Base-by-base conservation (phyloP, 2,797 vertebrate genomes). In the Schizopygopsis malacanthus region DNA sequence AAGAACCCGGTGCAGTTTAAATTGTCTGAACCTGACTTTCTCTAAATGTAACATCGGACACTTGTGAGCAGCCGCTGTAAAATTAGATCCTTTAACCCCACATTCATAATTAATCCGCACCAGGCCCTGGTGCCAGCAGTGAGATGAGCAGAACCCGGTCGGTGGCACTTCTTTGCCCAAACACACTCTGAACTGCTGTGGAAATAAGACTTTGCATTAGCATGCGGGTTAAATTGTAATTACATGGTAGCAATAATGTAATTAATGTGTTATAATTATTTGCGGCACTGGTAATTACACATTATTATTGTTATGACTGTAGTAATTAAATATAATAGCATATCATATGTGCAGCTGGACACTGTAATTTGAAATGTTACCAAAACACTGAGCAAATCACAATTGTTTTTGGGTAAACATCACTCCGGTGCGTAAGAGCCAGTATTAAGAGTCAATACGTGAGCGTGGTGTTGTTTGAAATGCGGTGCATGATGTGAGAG, bases 41-140 rank as follows among this genome's bases (percentile, higher is more conserved):
- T 88, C 73, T 70, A 81, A 87, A 82, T 84, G 63, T 61, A 59
- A 61, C 81, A 47, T 87, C 69, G 79, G 70, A 81, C 67, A 82
- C 61, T 70, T 52, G 88, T 65, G 84, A 87, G 81, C 85, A 88
- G 85, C 88, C 82, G 87, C 89, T 82, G 91, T 92, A 92, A 92
- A 94, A 95, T 95, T 93, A 94, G 92, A 94, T 94, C 90, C 82
- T 93, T 93, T 92, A 91, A 91, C 91, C 91, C 90, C 85, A 86
- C 91, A 93, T 94, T 77, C 89, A 94, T 94, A 93, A 95, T 96
- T 94, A 91, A 95, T 91, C 89, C 87, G 89, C 54, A 71, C 69
- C 72, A 20, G 78, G 73, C 54, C 90, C 87, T 90, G 90, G 91
- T 92, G 92, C 92, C 92, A 93, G 88, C 88, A 92, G 91, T 93